A percentile compares a stretch with the other conserved stretches of the same genome.
These are phyloP conservation scores for Ochotona princeps DNA, from an alignment of 2,113 vertebrate species.

Conservation along the genomic window DNA sequence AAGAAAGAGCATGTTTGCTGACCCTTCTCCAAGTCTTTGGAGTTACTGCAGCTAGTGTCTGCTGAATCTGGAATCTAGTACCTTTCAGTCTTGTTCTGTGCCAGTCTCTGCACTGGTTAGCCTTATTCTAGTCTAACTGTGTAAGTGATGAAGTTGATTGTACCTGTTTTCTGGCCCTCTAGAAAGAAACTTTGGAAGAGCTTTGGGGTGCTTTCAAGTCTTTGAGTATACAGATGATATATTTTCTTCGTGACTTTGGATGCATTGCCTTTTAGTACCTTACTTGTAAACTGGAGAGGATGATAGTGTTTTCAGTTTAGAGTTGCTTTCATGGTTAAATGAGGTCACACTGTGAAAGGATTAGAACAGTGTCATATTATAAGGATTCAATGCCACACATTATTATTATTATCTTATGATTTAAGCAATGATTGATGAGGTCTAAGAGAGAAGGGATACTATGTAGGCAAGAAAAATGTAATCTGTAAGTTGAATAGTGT, in stretches of 20 bases:
- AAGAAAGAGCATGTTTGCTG: background rate
- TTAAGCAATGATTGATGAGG: background rate
- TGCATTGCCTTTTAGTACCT: background rate
- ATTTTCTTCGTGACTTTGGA: slow-evolving; percentile 10
- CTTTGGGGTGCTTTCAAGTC: slow-evolving; percentile 1
- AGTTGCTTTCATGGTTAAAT: slow-evolving; percentile 10
- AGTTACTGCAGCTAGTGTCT: slow-evolving; percentile 19
- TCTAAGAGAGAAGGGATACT: background rate
- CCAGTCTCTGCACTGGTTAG: background rate
- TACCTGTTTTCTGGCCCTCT: background rate
- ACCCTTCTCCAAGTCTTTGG: background rate
- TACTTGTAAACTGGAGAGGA: background rate
- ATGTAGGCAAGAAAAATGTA: background rate
- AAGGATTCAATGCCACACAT: background rate
- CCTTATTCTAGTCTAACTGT: slow-evolving; percentile 28
- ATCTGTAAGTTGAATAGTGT: background rate
- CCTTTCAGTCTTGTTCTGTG: slow-evolving; percentile 9
- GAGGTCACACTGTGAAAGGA: slow-evolving; percentile 1
- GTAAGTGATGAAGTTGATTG: background rate
- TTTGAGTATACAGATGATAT: background rate
- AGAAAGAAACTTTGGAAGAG: slow-evolving; percentile 32
- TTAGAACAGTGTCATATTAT: background rate
- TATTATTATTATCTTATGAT: background rate
- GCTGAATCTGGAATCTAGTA: background rate
- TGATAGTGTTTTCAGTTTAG: background rate